Evolutionary conservation across 35 echinoderm and acorn worm genomes (phyloP).

Genomic region (Heliocidaris erythrogramma): DNA sequence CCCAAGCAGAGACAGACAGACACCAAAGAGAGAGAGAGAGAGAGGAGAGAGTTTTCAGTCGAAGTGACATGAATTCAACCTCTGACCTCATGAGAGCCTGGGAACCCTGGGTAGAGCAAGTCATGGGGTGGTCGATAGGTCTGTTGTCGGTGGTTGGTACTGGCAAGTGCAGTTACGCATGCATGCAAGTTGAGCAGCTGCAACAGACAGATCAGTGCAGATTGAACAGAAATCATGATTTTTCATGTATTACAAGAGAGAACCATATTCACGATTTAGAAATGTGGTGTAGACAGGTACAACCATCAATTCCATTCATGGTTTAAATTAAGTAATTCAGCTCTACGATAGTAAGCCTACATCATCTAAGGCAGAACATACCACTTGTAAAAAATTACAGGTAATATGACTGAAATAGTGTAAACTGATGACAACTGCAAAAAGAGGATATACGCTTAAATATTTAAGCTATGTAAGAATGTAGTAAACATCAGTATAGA

Average conservation of each 20-base stretch:
- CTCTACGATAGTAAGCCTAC: neutral
- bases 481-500: no score
- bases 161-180: conserved; percentile 15
- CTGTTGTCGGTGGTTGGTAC: neutral
- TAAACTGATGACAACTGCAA: neutral
- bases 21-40: neutral
- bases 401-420: neutral
- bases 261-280: neutral
- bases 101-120: neutral
- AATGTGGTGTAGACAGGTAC: neutral
- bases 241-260: neutral
- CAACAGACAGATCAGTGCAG: neutral
- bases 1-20: neutral
- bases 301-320: neutral
- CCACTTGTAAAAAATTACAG: neutral
- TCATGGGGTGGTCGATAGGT: neutral
- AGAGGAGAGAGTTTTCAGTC: neutral
- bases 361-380: neutral
- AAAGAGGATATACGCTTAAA: no score
- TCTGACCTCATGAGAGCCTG: neutral
- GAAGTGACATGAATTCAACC: neutral
- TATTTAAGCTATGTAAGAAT: no score
- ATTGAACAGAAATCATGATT: neutral
- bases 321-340: neutral
- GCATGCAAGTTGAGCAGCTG: neutral